Evolutionary conservation across 2,797 vertebrate genomes (phyloP).

Genomic region (Anabas testudineus): DNA sequence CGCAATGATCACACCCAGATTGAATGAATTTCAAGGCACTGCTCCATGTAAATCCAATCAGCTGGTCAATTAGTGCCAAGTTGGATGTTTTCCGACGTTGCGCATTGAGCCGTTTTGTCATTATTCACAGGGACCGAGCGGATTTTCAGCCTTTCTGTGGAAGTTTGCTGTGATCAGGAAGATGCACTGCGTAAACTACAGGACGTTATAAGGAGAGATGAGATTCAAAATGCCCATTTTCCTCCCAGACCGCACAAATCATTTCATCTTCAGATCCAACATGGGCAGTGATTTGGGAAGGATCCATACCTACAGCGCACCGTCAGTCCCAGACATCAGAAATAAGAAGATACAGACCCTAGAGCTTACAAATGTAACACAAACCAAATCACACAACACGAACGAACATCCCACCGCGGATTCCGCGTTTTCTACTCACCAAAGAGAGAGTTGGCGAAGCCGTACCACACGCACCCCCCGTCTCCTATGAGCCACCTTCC

Average conservation of each 20-base stretch:
- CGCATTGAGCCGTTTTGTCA: background rate
- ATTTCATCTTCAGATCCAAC: background rate
- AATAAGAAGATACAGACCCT: background rate
- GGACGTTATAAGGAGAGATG: fast-evolving
- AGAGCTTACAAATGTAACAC: background rate
- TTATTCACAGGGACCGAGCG: background rate
- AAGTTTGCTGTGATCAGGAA: conserved; percentile 27
- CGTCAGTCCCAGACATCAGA: background rate
- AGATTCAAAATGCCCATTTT: background rate
- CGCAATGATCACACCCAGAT: conserved; percentile 23
- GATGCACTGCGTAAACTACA: background rate
- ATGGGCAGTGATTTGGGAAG: background rate
- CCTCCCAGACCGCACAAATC: background rate
- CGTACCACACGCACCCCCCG: conserved; percentile 87
- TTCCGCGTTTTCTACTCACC: conserved; percentile 79
- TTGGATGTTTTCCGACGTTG: background rate
- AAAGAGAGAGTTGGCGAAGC: conserved; percentile 87
- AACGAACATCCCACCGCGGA: background rate
- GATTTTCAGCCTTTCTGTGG: conserved; percentile 11
- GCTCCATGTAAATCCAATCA: background rate
- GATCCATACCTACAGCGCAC: background rate
- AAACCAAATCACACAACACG: background rate
- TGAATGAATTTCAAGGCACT: background rate
- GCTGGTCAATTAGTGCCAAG: background rate
- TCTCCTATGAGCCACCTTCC: conserved; percentile 88